Conservation (phyloP, 2,113 vertebrate genomes). For the Zosterops japonicus region DNA sequence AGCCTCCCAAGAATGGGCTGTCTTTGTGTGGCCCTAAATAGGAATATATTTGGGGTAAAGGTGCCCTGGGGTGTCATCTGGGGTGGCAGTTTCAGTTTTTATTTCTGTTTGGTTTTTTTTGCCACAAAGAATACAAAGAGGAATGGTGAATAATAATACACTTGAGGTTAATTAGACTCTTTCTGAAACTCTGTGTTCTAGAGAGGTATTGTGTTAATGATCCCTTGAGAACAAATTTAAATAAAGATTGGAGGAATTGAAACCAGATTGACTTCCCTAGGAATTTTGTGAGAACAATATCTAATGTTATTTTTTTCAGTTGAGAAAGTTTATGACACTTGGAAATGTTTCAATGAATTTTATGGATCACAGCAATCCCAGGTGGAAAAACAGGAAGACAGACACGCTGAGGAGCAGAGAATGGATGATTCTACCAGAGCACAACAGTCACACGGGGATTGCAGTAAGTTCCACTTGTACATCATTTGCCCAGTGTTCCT, state of each 20-base stretch:
- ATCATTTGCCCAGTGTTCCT: not conserved
- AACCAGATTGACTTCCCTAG: not conserved
- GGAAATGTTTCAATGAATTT: not conserved
- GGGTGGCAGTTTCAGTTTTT: not conserved
- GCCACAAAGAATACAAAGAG: not conserved
- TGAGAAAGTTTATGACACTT: not conserved
- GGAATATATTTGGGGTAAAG: not conserved
- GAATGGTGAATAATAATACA: not conserved
- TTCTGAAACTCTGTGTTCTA: not conserved
- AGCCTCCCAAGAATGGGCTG: accelerated
- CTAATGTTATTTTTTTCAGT: not conserved
- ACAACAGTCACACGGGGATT: accelerated
- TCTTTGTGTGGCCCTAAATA: not conserved
- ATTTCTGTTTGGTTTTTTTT: constrained; percentile 9
- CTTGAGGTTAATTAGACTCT: not conserved
- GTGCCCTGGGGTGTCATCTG: not conserved
- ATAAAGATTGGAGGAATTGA: not conserved
- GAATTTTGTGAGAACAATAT: not conserved
- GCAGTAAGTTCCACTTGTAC: accelerated
- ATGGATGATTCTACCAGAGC: not conserved
- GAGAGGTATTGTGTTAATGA: not conserved
- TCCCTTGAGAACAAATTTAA: not conserved
- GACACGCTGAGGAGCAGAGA: not conserved
- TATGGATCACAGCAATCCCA: not conserved
- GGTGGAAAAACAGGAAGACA: not conserved